Base-by-base conservation (phyloP, 2,888 invertebrate species). In the Schizotus pectinicornis region DNA sequence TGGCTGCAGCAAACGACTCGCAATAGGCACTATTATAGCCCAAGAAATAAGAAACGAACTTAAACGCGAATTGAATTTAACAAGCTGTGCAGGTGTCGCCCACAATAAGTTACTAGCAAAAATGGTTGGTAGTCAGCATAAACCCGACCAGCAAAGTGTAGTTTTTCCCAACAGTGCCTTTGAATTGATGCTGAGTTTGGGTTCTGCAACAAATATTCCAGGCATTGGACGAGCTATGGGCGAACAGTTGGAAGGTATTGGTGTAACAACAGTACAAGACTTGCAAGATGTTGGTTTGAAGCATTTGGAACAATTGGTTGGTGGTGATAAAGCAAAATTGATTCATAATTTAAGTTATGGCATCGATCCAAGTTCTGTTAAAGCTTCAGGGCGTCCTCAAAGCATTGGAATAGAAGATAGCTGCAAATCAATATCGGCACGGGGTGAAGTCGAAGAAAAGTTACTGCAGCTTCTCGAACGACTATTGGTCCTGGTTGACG, bases 71-170 rank as follows among this genome's bases (percentile, higher is more conserved):
- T 80, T 93, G 64, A 86, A 88, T 48, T 83, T 92, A 59, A 92
- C 92, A 1, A 87, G 88, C 67, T 91, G 92, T 81, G 92, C 92
- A 33, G 94, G 94, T 45, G 85, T 94, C 61, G 88, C 90, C 32
- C 90, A 92, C 70, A 94, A 94, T 77, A 94, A 94, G 80, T 78
- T 94, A 57, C 77, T 94, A 72, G 89, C 94, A 1, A 94, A 94
- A 80, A 79, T 94, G 62, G 88, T 85, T 43, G 89, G 90, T 63
- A 83, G 85, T 35, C 80, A 86, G 62, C 84, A 91, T 73, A 92
- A 92, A 77, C 94, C 94, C 5, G 89, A 93, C 77, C 87, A 92
- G 72, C 94, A 94, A 78, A 92, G 93, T 0, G 84, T 88, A 22
- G 81, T 93, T 62, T 89, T 86, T 63, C 91, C 94, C 3, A 86